Conservation (phyloP, 1,140 invertebrate genomes). For the Heterodera schachtii region DNA sequence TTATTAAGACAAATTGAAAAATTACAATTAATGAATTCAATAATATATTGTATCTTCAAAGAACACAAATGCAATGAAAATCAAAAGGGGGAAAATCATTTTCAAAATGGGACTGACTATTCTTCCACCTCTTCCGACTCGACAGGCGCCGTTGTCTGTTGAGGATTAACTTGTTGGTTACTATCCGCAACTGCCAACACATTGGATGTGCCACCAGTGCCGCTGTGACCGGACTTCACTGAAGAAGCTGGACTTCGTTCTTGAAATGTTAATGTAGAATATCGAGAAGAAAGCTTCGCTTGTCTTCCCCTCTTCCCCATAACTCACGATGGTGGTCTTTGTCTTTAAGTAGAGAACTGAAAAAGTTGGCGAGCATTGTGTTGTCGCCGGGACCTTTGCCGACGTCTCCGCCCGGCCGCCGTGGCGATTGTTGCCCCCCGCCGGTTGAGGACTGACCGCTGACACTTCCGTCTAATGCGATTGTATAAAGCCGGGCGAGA, state of each 20-base stretch:
- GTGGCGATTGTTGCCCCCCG: constrained; percentile 17
- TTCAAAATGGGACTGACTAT: not conserved
- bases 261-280: not conserved
- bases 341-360: constrained; percentile 30
- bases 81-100: not conserved
- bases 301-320: not conserved
- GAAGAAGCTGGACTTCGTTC: constrained; percentile 9
- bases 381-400: constrained; percentile 23
- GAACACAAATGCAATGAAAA: not conserved
- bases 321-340: constrained; percentile 3
- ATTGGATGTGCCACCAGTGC: not conserved
- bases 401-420: constrained; percentile 5
- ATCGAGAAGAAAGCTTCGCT: too few species aligned
- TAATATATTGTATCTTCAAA: too few species aligned
- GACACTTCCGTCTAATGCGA: constrained; percentile 5
- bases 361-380: constrained; percentile 37
- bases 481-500: constrained; percentile 20
- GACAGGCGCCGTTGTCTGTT: not conserved
- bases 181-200: not conserved
- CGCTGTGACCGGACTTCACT: constrained; percentile 6
- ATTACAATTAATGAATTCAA: too few species aligned
- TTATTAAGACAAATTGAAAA: too few species aligned
- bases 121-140: not conserved
- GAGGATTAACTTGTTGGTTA: not conserved
- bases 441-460: not conserved